Conservation (phyloP, 1,140 invertebrate species). For the Papilio machaon region DNA sequence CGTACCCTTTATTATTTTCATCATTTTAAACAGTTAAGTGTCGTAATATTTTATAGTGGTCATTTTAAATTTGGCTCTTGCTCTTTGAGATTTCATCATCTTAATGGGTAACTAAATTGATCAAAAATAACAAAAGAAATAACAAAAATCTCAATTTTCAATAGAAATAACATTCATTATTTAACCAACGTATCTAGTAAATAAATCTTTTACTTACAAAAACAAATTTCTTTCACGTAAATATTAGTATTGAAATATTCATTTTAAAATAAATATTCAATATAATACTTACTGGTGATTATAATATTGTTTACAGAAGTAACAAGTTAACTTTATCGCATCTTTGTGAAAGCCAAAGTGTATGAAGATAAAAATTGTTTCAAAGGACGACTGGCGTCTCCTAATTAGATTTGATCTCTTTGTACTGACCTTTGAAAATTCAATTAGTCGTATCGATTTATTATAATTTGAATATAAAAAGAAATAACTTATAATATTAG, state of each 20-base stretch:
- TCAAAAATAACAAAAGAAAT: too few relatives aligned
- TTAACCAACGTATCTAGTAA: too few relatives aligned
- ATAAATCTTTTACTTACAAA: too few relatives aligned
- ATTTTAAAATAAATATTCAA: background rate
- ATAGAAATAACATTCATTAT: too few relatives aligned
- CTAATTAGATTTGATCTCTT: conserved; percentile 27
- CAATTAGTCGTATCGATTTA: conserved; percentile 14
- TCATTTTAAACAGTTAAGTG: background rate
- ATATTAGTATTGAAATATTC: too few relatives aligned
- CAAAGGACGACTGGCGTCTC: conserved; percentile 20
- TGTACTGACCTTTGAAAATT: background rate
- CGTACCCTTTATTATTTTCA: background rate
- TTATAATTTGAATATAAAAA: background rate
- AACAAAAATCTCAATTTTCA: too few relatives aligned
- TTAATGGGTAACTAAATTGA: background rate
- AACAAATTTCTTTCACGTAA: too few relatives aligned
- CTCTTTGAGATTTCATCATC: background rate
- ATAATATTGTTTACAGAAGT: conserved; percentile 13
- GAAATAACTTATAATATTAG: background rate
- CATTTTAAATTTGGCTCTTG: background rate
- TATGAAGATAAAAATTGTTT: conserved; percentile 30
- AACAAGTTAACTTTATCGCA: conserved; percentile 6
- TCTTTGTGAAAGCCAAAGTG: background rate
- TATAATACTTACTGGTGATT: background rate
- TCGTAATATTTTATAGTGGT: background rate